phyloP scores from a whole-genome alignment of 2,113 vertebrate genomes.

The Sigmodon hispidus region DNA sequence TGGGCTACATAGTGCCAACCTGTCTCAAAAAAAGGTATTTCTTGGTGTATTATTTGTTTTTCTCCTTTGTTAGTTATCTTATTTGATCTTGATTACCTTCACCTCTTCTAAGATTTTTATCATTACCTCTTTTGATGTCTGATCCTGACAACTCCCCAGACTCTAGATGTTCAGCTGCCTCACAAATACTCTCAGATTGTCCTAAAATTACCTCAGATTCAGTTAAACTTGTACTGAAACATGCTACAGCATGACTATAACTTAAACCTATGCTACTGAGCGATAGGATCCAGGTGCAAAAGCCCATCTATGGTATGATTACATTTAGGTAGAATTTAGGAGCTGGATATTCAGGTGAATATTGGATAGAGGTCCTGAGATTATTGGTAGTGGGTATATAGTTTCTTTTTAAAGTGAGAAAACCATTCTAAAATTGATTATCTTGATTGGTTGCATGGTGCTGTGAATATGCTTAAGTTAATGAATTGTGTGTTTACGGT shows the following conservation, averaged over 20 bases:
- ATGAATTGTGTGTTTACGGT: background rate
- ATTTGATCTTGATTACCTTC: background rate
- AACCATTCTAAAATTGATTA: constrained; percentile 40
- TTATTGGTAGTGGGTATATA: background rate
- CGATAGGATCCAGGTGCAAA: constrained; percentile 36
- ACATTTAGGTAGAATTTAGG: background rate
- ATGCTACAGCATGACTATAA: background rate
- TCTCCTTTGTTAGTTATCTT: background rate
- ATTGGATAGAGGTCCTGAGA: background rate
- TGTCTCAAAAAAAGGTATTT: background rate
- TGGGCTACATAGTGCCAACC: background rate
- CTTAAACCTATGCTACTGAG: background rate
- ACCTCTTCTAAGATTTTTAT: background rate
- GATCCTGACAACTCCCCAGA: background rate
- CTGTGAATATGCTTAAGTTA: constrained; percentile 1
- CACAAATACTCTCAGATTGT: background rate
- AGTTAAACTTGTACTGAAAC: background rate
- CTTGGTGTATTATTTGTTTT: background rate
- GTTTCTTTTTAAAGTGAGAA: constrained; percentile 22
- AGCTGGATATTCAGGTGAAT: background rate
- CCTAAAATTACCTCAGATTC: background rate
- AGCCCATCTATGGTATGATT: background rate
- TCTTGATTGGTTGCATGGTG: constrained; percentile 4
- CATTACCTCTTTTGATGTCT: constrained; percentile 8
- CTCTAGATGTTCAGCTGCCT: background rate